Base-by-base conservation (phyloP, 2,888 invertebrate species). In the Brassicogethes aeneus region DNA sequence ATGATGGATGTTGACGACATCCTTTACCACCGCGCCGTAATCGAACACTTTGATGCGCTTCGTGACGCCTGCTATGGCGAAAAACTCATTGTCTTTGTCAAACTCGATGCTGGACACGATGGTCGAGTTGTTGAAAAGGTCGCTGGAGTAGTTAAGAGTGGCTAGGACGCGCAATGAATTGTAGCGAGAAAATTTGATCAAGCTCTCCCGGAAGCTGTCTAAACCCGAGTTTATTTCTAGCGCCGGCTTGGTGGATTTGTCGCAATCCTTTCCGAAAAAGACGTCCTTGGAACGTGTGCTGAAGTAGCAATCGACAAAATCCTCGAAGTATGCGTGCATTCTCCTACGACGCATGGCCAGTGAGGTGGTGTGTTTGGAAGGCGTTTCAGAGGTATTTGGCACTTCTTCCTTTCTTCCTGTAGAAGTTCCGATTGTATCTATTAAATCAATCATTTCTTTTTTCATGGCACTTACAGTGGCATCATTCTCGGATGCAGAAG, bases 41-140 rank as follows among this genome's bases (percentile, higher is more conserved):
- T 94, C 92, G 69, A 88, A 94, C 38, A 91, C 85, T 72, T 94
- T 94, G 42, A 95, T 94, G 45, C 90, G 79, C 64, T 91, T 92
- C 0, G 93, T 93, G 8, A 95, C 93, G 2, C 95, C 94, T 17
- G 94, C 94, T 53, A 95, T 92, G 0, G 94, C 94, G 70, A 95
- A 93, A 67, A 85, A 87, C 70, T 95, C 93, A 64, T 89, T 86
- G 68, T 95, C 94, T 66, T 92, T 89, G 65, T 95, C 94, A 70
- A 95, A 95, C 68, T 94, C 94, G 53, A 95, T 93, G 55, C 92
- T 92, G 15, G 87, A 87, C 3, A 88, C 88, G 49, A 89, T 88
- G 3, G 85, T 88, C 2, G 85, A 86, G 60, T 83, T 85, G 62
- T 86, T 88, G 63, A 88, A 86, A 39, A 90, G 79, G 65, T 94